These are phyloP conservation scores for Oryzias melastigma DNA, from an alignment of 2,113 vertebrate species.

Conservation along the genomic window DNA sequence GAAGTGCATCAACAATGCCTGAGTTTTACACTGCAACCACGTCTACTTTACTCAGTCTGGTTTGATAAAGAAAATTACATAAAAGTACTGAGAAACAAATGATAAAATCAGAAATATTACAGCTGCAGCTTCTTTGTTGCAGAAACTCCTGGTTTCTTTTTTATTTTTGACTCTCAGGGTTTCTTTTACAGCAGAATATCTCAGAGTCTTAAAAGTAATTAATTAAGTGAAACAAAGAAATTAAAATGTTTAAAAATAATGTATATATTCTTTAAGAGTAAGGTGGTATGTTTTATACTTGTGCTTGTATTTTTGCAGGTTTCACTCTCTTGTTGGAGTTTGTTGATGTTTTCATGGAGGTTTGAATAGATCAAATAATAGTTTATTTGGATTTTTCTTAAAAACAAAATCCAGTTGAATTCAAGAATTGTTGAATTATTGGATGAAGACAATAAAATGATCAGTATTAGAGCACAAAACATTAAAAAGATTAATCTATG, in stretches of 20 bases:
- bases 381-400: too few species aligned
- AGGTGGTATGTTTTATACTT: constrained; percentile 9
- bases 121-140: constrained; percentile 5
- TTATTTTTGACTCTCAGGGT: constrained; percentile 31
- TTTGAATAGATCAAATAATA: too few species aligned
- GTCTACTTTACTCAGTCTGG: not conserved
- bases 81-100: not conserved
- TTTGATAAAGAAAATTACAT: not conserved
- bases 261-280: constrained; percentile 45
- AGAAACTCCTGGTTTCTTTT: constrained; percentile 5
- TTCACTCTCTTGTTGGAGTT: constrained; percentile 4
- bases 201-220: constrained; percentile 1
- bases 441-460: too few species aligned
- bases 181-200: constrained; percentile 13
- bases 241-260: constrained; percentile 8
- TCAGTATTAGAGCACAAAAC: too few species aligned
- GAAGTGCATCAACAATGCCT: not conserved
- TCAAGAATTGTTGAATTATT: too few species aligned
- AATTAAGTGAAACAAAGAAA: not conserved
- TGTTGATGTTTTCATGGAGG: too few species aligned
- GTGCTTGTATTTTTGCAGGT: constrained; percentile 3
- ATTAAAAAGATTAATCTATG: too few species aligned
- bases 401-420: too few species aligned
- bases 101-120: too few species aligned
- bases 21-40: constrained; percentile 25